A percentile compares a stretch with the other conserved stretches of the same genome.
Conservation (phyloP, 2,113 vertebrate species). For the Paramisgurnus dabryanus region DNA sequence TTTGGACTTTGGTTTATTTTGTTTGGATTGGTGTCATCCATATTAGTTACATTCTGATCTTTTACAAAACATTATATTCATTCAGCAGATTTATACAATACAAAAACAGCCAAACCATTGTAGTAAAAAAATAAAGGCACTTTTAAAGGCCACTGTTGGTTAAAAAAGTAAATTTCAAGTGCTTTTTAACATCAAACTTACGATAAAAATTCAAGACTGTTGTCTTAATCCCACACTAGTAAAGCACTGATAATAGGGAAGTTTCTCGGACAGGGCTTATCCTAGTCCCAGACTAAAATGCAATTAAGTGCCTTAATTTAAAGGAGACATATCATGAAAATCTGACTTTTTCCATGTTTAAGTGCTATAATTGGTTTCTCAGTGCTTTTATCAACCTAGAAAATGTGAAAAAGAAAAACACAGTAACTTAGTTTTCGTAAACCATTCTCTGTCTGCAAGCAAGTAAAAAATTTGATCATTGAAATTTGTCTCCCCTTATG, state of each 20-base stretch:
- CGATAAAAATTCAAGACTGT: background rate
- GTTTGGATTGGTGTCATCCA: background rate
- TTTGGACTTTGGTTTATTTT: background rate
- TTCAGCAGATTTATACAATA: background rate
- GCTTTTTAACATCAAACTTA: background rate
- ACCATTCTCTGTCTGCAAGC: no score
- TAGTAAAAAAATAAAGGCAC: background rate
- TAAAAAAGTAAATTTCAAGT: conserved; percentile 30
- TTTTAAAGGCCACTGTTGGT: background rate
- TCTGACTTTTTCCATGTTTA: no score
- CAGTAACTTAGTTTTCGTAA: no score
- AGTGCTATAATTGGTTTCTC: no score
- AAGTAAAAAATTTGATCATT: no score
- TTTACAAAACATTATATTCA: background rate
- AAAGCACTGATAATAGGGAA: background rate
- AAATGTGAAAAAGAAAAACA: no score
- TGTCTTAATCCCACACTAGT: background rate
- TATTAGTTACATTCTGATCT: background rate
- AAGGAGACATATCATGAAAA: no score
- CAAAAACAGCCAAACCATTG: background rate
- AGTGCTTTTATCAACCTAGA: no score
- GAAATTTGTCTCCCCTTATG: no score
- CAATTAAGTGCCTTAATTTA: no score
- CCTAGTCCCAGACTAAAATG: no score
- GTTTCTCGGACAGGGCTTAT: no score